These are phyloP conservation scores for Struthidea cinerea DNA, from an alignment of 2,113 vertebrate species.

Conservation along the genomic window DNA sequence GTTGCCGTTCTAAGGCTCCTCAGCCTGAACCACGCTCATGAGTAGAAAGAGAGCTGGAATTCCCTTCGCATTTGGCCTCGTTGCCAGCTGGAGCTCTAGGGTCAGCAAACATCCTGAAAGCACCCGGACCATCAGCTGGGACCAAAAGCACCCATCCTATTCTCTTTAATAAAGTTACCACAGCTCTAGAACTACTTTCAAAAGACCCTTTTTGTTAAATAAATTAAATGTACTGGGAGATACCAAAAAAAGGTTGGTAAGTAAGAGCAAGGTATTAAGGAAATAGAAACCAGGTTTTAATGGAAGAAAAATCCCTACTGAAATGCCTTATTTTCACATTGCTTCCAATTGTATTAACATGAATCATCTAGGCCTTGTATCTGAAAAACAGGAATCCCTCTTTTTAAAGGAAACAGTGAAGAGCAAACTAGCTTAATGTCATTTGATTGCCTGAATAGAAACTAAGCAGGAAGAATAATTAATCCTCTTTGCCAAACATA, in stretches of 20 bases:
- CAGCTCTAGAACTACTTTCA: background rate
- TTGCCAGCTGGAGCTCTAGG: background rate
- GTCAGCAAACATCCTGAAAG: background rate
- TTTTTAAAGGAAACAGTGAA: background rate
- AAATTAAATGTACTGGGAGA: background rate
- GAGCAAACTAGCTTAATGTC: background rate
- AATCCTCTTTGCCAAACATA: conserved; percentile 52
- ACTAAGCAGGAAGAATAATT: conserved; percentile 45
- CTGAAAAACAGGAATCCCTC: background rate
- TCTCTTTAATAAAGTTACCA: background rate
- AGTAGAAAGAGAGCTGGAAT: background rate
- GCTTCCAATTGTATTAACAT: background rate
- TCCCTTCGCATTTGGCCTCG: background rate
- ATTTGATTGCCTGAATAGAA: conserved; percentile 27
- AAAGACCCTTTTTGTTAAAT: background rate
- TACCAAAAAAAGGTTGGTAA: background rate
- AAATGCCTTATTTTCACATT: background rate
- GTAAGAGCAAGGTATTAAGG: background rate
- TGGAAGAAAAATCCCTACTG: background rate
- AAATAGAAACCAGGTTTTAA: background rate
- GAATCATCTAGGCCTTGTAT: background rate
- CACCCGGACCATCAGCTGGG: background rate
- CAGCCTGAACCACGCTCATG: accelerated
- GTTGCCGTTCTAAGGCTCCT: background rate
- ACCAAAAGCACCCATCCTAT: background rate